Evolutionary conservation across 2,797 vertebrate genomes (phyloP), one percentile per base, ranked within the genome.

Genomic region (Semotilus atromaculatus): DNA sequence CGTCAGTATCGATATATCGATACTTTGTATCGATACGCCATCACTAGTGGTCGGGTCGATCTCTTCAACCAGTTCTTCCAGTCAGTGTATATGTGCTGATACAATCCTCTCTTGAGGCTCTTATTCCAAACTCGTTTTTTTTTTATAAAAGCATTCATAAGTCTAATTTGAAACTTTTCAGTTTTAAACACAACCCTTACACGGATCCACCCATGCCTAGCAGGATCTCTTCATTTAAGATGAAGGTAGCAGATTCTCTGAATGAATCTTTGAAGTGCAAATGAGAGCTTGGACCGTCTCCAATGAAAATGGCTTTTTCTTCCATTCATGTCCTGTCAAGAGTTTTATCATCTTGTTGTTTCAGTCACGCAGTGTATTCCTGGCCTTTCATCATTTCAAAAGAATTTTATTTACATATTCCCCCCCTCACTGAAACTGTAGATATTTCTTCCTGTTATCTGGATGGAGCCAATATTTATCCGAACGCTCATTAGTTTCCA

Each of bases 61-160:
- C n/a, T n/a, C n/a, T n/a, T n/a, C n/a, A n/a, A n/a, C n/a, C n/a
- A n/a, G n/a, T n/a, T n/a, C n/a, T n/a, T n/a, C n/a, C n/a, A n/a
- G n/a, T n/a, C n/a, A n/a, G n/a, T n/a, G 5, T 62, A 23, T 84
- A 58, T 80, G 78, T 53, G 81, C 43, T 87, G 83, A 90, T 88
- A 83, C 7, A 29, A 70, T 58, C 29, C 23, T 11, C 48, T 34
- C 31, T 34, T n/a, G 19, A 34, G 1, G 2, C 31, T 70, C 67
- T 43, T 14, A 5, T 77, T 78, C 14, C 55, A 21, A 64, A 29
- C 16, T 10, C 0, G 0, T 11, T 62, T n/a, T 38, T 62, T n/a
- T 38, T 40, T 16, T 38, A 58, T 38, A 5, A 38, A 38, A 38
- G 5, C 11, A 10, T 29, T 11, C 9, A 18, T 23, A 31, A 5